These are phyloP conservation scores for Natrix natrix DNA, from an alignment of 2,797 vertebrate species.

Conservation along the genomic window DNA sequence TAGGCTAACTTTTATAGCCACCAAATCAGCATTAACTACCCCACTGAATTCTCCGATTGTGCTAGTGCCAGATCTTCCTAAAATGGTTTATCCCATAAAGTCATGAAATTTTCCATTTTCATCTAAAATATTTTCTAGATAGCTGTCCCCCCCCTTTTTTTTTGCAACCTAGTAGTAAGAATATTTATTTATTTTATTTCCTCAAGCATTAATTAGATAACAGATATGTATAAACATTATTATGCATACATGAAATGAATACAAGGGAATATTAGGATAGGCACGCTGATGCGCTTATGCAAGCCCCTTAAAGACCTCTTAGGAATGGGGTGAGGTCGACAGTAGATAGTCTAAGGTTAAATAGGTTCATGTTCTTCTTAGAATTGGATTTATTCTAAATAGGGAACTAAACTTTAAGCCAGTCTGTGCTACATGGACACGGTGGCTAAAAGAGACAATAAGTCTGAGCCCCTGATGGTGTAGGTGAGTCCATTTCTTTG, in stretches of 20 bases:
- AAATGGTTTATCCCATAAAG: neutral
- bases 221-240: no score
- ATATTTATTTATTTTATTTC: neutral
- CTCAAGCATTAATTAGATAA: no score
- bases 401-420: neutral
- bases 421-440: neutral
- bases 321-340: no score
- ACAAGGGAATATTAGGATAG: no score
- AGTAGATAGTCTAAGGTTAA: no score
- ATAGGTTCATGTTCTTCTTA: neutral
- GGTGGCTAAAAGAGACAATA: neutral
- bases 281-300: no score
- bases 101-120: neutral
- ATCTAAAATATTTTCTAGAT: neutral
- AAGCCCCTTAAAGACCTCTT: no score
- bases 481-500: neutral
- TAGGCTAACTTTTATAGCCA: neutral
- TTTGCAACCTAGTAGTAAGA: neutral
- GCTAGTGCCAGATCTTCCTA: neutral
- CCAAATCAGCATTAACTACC: neutral
- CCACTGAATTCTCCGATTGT: neutral
- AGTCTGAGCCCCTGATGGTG: neutral
- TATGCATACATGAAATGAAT: no score
- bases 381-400: neutral
- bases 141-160: neutral